These are phyloP conservation scores for Andrena hattorfiana DNA, from an alignment of 2,888 invertebrate genomes.

Conservation along the genomic window DNA sequence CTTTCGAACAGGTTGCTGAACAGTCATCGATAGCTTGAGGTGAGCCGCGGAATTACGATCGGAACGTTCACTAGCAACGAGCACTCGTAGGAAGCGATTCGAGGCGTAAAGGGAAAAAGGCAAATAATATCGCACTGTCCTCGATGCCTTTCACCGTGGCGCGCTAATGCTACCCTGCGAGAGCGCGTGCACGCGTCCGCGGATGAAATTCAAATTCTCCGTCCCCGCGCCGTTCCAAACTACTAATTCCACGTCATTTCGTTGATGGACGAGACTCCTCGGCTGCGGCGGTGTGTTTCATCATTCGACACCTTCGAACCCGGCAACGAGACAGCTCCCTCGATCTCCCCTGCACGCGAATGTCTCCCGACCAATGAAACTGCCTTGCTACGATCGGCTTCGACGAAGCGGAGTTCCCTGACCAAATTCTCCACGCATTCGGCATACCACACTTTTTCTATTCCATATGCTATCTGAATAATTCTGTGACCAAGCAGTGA, in stretches of 20 bases:
- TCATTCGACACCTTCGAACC: slow-evolving; percentile 67
- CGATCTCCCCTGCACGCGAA: slow-evolving; percentile 47
- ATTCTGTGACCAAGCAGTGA: not conserved
- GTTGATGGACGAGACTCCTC: slow-evolving; percentile 62
- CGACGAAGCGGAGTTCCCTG: slow-evolving; percentile 22
- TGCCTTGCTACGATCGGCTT: not conserved
- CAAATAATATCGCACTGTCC: slow-evolving; percentile 59
- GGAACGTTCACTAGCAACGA: slow-evolving; percentile 16
- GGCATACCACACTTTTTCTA: too few relatives aligned
- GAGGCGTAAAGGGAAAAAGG: slow-evolving; percentile 4
- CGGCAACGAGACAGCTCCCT: slow-evolving; percentile 54
- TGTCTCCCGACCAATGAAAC: slow-evolving; percentile 10
- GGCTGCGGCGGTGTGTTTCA: slow-evolving; percentile 55
- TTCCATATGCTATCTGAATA: not conserved
- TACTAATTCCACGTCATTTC: slow-evolving; percentile 68
- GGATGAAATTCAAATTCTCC: slow-evolving; percentile 66
- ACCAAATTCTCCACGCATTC: too few relatives aligned
- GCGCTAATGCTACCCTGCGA: slow-evolving; percentile 43
- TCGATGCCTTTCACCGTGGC: slow-evolving; percentile 63
- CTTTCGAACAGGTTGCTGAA: slow-evolving; percentile 30
- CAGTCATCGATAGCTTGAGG: slow-evolving; percentile 18
- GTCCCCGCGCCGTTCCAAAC: slow-evolving; percentile 50
- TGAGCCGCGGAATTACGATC: slow-evolving; percentile 37
- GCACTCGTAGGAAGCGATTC: slow-evolving; percentile 23
- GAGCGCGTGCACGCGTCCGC: slow-evolving; percentile 57